Conservation (phyloP, 2,797 vertebrate species). For the Smutsia temminckii region DNA sequence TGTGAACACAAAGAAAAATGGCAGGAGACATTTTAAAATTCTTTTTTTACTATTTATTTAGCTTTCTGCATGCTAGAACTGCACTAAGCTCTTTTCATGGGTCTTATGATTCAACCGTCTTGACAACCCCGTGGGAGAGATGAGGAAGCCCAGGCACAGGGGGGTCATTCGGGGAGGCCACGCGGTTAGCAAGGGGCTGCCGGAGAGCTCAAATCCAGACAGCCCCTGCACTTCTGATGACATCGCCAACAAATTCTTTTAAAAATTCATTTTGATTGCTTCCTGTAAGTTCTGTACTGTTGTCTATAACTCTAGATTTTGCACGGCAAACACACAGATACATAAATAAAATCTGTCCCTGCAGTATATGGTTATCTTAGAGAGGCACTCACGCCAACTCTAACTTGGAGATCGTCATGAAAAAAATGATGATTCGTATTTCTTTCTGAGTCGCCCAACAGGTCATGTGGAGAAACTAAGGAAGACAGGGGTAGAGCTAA, state of each 20-base stretch:
- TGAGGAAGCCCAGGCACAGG: not conserved
- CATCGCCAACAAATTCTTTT: fast-evolving
- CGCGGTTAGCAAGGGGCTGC: not conserved
- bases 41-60: not conserved
- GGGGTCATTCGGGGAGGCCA: not conserved
- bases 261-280: fast-evolving
- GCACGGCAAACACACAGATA: fast-evolving
- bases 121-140: not conserved
- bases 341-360: not conserved
- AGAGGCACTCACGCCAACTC: not conserved
- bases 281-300: fast-evolving
- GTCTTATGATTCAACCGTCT: not conserved
- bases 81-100: not conserved
- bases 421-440: fast-evolving
- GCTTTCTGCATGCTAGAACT: no score
- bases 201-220: not conserved
- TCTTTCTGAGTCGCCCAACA: not conserved
- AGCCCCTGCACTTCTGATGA: fast-evolving
- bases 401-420: not conserved
- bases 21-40: no score
- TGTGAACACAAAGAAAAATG: no score
- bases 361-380: fast-evolving
- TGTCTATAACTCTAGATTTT: fast-evolving
- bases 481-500: not conserved
- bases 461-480: no score